Evolutionary conservation across 2,113 vertebrate genomes (phyloP), one percentile per base, ranked within the genome.

Genomic region (Chaetodon auriga): DNA sequence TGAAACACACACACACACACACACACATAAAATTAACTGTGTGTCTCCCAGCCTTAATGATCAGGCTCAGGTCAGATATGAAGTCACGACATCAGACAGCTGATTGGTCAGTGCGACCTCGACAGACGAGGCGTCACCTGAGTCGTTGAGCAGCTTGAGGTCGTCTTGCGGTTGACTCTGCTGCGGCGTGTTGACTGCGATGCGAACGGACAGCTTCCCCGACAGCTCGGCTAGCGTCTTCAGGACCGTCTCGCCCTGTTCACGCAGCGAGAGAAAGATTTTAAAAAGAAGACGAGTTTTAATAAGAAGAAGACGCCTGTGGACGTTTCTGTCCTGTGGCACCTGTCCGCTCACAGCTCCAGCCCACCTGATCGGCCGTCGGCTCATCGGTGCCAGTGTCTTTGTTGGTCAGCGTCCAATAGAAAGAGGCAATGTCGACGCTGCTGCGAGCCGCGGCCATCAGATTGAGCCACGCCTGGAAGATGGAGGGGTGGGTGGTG

Each of bases 391-490:
- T 97, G 30, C 68, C 38, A 0, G 97, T 98, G 93, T 99, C 98
- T 1, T 92, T 70, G 74, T 97, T 98, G 25, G 94, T 96, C 78
- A 99, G 91, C 13, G 96, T 97, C 98, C 98, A 99, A 36, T 99
- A 99, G 93, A 98, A 99, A n/a, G 98, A 97, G 9, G 97, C 96
- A 2, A 99, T 96, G 93, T 99, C 97, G 55, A 99, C 25, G 15
- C 95, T 97, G 93, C 71, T 95, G n/a, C 80, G 89, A 36, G 95
- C 96, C 1, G 90, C 82, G 0, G 36, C 58, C 25, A 97, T 85
- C 68, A 99, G 95, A 0, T 85, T 72, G 72, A 92, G 78, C 97
- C 97, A 99, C 0, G 95, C 62, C 48, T 95, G 87, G 85, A 93
- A 97, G n/a, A 96, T 96, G 82, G 97, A 96, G 0, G 95, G 96